A percentile compares a stretch with the other conserved stretches of the same genome.
phyloP scores from a whole-genome alignment of 64 coral and sea anemone genomes.

The Astreopora myriophthalma region DNA sequence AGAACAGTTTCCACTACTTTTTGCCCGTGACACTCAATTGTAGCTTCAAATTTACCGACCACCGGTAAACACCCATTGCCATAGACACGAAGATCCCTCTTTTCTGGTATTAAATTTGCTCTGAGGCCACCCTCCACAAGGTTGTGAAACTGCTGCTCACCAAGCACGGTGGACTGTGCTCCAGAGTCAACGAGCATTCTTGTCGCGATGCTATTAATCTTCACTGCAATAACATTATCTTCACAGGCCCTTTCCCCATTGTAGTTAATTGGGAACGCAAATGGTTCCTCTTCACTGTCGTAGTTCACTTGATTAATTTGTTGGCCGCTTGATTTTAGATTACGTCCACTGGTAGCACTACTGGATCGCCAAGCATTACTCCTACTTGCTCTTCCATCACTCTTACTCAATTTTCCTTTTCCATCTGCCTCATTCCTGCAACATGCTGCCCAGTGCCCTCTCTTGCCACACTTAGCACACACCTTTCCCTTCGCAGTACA shows the following conservation, averaged over 20 bases:
- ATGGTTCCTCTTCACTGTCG: background rate
- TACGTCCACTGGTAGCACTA: background rate
- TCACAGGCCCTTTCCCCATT: background rate
- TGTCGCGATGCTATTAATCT: background rate
- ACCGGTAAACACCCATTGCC: conserved; percentile 1
- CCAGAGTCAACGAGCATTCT: background rate
- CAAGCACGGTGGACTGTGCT: background rate
- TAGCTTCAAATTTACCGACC: conserved; percentile 9
- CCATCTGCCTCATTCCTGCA: conserved; percentile 5
- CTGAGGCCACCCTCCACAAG: background rate
- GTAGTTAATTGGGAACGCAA: background rate
- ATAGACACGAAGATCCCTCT: background rate
- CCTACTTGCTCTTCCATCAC: background rate
- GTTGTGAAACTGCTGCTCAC: background rate
- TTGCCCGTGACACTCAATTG: background rate
- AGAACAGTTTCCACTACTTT: background rate
- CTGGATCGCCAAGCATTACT: background rate
- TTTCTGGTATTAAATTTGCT: background rate
- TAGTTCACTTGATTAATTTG: conserved; percentile 11
- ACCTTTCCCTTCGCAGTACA: background rate
- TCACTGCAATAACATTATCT: background rate
- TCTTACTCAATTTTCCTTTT: background rate
- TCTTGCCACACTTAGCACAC: conserved; percentile 11
- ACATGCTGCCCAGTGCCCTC: conserved; percentile 11
- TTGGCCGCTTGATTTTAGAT: background rate